phyloP scores from a whole-genome alignment of 2,797 vertebrate species.

The Microctenopoma steveboyesi region DNA sequence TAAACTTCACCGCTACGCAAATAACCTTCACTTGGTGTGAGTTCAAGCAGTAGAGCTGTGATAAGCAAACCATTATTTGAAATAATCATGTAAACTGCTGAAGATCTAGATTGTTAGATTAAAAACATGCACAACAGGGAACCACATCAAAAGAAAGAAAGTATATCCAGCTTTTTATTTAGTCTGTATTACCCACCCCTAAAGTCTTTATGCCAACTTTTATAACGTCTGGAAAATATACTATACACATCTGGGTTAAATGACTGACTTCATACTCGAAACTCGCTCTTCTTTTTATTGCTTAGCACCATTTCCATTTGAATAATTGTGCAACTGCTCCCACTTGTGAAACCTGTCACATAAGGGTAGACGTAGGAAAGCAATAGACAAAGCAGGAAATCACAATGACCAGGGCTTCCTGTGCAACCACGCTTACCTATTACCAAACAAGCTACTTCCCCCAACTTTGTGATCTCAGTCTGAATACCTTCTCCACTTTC shows the following conservation, averaged over 20 bases:
- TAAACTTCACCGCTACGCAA: slow-evolving; percentile 62
- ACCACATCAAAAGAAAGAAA: slow-evolving; percentile 28
- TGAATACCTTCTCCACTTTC: slow-evolving; percentile 4
- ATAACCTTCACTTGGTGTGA: slow-evolving; percentile 52
- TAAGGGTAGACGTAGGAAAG: slow-evolving; percentile 68
- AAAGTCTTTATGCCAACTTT: not conserved
- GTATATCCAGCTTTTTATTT: slow-evolving; percentile 25
- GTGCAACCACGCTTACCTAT: slow-evolving; percentile 68
- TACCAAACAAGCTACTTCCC: slow-evolving; percentile 60
- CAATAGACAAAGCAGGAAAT: slow-evolving; percentile 86
- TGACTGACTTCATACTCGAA: not conserved
- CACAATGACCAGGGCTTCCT: slow-evolving; percentile 80
- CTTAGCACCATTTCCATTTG: slow-evolving; percentile 19
- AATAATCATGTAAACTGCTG: slow-evolving; percentile 61
- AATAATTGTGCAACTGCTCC: slow-evolving; percentile 27
- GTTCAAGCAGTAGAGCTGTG: slow-evolving; percentile 52
- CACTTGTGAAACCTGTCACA: slow-evolving; percentile 40
- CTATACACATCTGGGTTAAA: slow-evolving; percentile 4
- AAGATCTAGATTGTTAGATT: slow-evolving; percentile 56
- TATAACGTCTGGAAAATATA: slow-evolving; percentile 17
- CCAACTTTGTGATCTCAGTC: slow-evolving; percentile 32
- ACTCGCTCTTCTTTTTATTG: not conserved
- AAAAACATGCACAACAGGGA: slow-evolving; percentile 53
- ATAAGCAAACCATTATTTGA: slow-evolving; percentile 65
- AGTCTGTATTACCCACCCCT: not conserved